Evolutionary conservation across 2,113 vertebrate genomes (phyloP).

Genomic region (Passer domesticus): DNA sequence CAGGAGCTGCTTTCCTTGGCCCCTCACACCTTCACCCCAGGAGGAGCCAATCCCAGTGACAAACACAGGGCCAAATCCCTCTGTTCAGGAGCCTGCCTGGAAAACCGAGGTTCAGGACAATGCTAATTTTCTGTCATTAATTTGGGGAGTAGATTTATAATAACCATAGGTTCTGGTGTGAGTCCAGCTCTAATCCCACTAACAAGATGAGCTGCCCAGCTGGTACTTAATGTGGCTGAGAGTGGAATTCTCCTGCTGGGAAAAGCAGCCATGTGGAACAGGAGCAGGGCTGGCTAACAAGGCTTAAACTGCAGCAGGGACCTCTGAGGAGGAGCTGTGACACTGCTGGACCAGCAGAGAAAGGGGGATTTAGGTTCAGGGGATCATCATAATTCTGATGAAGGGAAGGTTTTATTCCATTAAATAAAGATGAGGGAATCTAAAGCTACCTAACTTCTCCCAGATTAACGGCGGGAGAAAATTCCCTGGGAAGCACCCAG

Average conservation of each 20-base stretch:
- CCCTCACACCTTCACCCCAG: background rate
- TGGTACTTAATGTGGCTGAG: background rate
- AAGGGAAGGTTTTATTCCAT: background rate
- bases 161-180: background rate
- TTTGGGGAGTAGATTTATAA: background rate
- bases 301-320: background rate
- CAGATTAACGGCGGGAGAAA: background rate
- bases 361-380: background rate
- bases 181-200: background rate
- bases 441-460: background rate
- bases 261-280: background rate
- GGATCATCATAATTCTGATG: background rate
- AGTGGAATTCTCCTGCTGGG: background rate
- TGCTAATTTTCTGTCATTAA: background rate
- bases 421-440: background rate
- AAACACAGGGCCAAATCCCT: background rate
- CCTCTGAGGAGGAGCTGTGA: background rate
- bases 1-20: background rate
- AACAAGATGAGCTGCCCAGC: slow-evolving; percentile 21
- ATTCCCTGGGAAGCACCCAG: background rate
- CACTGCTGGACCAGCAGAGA: background rate
- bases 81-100: background rate
- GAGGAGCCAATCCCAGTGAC: background rate
- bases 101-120: background rate
- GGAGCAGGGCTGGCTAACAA: background rate